Percentiles rank a stretch among this genome's conserved stretches.
Evolutionary conservation across 1,140 invertebrate genomes (phyloP).

Genomic region (Drosophila ananassae): DNA sequence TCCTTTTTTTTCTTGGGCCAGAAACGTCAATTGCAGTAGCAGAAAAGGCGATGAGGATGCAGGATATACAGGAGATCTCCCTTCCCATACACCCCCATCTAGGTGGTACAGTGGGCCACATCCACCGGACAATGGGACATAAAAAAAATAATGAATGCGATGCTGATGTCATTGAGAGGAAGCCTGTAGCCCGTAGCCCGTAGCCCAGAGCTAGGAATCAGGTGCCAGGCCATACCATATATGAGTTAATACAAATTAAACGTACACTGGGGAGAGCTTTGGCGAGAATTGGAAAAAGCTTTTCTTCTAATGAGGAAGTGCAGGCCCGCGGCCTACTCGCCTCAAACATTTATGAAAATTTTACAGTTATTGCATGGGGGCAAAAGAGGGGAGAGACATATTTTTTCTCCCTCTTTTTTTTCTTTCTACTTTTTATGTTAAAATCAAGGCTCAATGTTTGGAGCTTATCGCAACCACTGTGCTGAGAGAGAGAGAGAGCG

Average conservation of each 20-base stretch:
- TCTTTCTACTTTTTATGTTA: conserved; percentile 13
- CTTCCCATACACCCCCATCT: not conserved
- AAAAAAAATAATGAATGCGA: conserved; percentile 10
- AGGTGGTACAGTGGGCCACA: conserved; percentile 27
- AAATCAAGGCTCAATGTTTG: conserved; percentile 42
- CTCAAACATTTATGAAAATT: conserved; percentile 46
- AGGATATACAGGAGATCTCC: conserved; percentile 5
- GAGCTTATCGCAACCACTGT: conserved; percentile 53
- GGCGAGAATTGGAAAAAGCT: conserved; percentile 18
- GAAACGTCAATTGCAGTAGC: conserved; percentile 53
- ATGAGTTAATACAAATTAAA: conserved; percentile 50
- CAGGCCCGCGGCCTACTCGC: conserved; percentile 12
- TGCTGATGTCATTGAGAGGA: conserved; percentile 40
- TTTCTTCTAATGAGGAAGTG: conserved; percentile 30
- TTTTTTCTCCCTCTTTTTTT: too few relatives aligned
- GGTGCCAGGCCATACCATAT: conserved; percentile 17
- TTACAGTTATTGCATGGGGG: conserved; percentile 35
- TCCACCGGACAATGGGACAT: not conserved
- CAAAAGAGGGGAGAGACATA: too few relatives aligned
- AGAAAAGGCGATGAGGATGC: not conserved
- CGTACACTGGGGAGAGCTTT: conserved; percentile 35
- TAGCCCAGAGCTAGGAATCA: conserved; percentile 18
- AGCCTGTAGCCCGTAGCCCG: not conserved
- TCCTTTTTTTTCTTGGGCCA: conserved; percentile 30
- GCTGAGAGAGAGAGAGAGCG: conserved; percentile 26